phyloP scores from a whole-genome alignment of 2,113 vertebrate species.

The Elephantulus edwardii region DNA sequence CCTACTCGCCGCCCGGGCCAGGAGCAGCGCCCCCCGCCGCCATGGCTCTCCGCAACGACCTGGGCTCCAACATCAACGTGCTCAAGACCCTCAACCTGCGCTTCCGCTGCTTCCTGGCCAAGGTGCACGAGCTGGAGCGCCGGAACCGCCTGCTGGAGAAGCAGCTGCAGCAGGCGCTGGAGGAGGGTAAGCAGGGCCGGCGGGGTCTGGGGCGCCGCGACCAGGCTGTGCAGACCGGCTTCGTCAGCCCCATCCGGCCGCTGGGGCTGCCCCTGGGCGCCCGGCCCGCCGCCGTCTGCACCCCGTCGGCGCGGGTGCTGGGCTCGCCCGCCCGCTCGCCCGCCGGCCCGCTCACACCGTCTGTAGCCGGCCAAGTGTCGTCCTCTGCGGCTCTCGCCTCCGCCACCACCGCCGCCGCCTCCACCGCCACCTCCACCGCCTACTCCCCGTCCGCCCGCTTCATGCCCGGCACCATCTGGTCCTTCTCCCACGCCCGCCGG shows the following conservation, averaged over 20 bases:
- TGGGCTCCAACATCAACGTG: slow-evolving; percentile 97
- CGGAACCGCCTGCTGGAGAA: slow-evolving; percentile 95
- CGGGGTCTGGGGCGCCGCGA: slow-evolving; percentile 86
- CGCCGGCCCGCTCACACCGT: slow-evolving; percentile 57
- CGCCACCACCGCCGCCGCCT: not conserved
- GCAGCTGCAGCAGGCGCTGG: slow-evolving; percentile 94
- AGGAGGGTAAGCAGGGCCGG: slow-evolving; percentile 80
- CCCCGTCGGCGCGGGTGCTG: slow-evolving; percentile 78
- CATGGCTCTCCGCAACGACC: slow-evolving; percentile 96
- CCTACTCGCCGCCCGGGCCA: slow-evolving; percentile 73
- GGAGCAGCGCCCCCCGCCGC: slow-evolving; percentile 89
- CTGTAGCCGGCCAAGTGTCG: slow-evolving; percentile 47
- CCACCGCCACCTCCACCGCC: slow-evolving; percentile 75
- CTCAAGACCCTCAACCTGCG: slow-evolving; percentile 96
- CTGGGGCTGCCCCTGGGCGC: slow-evolving; percentile 79
- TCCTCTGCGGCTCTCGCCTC: too few species aligned
- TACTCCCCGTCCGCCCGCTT: slow-evolving; percentile 84
- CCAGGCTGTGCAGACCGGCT: slow-evolving; percentile 92
- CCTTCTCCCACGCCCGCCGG: slow-evolving; percentile 93
- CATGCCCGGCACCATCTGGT: slow-evolving; percentile 96
- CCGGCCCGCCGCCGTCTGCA: slow-evolving; percentile 68
- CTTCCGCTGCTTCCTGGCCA: slow-evolving; percentile 97
- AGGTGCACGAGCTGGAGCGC: slow-evolving; percentile 96
- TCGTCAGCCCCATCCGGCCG: slow-evolving; percentile 89
- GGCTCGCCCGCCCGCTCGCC: slow-evolving; percentile 78